Percentiles rank a stretch among this genome's conserved stretches.
These are phyloP conservation scores for Lacerta bilineata DNA, from an alignment of 2,797 vertebrate species.

Conservation along the genomic window DNA sequence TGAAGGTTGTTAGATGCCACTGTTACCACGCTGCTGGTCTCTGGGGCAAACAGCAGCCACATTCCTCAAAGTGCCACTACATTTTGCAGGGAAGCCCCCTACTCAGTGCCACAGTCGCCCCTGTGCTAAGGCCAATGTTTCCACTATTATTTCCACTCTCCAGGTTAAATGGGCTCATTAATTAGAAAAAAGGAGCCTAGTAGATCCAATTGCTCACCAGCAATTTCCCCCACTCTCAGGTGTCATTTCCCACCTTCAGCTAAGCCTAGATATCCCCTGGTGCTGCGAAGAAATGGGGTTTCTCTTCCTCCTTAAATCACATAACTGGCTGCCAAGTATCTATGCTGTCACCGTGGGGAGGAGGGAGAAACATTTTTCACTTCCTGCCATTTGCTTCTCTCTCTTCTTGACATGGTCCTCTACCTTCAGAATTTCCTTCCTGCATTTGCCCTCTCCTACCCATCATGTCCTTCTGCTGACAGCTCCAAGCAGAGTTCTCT, in stretches of 20 bases:
- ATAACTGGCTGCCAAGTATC: conserved; percentile 34
- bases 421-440: not conserved
- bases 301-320: conserved; percentile 45
- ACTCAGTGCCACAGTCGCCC: conserved; percentile 67
- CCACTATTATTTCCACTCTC: conserved; percentile 82
- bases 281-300: conserved; percentile 60
- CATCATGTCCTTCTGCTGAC: conserved; percentile 7
- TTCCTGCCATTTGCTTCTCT: conserved; percentile 34
- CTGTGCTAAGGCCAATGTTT: conserved; percentile 77
- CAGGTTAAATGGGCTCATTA: conserved; percentile 85
- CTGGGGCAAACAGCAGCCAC: conserved; percentile 75
- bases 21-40: conserved; percentile 80
- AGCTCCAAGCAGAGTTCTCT: conserved; percentile 45
- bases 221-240: conserved; percentile 74
- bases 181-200: conserved; percentile 82
- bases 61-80: conserved; percentile 77
- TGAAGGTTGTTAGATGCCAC: conserved; percentile 83
- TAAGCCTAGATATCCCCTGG: conserved; percentile 66
- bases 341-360: conserved; percentile 26
- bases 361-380: conserved; percentile 47
- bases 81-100: conserved; percentile 72
- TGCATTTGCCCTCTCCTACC: not conserved
- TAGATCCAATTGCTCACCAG: conserved; percentile 80
- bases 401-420: not conserved
- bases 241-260: conserved; percentile 74